phyloP scores from a whole-genome alignment of 2,797 vertebrate genomes.

The Chelon auratus region DNA sequence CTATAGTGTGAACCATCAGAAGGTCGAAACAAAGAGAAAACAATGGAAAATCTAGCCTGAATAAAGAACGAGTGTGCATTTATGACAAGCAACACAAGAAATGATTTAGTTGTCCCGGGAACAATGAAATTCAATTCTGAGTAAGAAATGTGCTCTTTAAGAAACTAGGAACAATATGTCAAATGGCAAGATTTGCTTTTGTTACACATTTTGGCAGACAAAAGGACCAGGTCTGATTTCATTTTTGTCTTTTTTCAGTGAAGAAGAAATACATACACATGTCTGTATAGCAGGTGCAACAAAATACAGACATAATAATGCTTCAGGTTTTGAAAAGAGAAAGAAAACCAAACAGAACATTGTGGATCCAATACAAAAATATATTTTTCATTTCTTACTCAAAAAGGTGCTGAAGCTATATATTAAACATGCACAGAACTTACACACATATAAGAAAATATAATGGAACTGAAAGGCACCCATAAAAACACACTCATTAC shows the following conservation, averaged over 20 bases:
- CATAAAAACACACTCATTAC: background rate
- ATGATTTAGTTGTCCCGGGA: conserved; percentile 7
- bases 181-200: conserved; percentile 20
- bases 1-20: background rate
- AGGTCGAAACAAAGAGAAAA: background rate
- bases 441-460: conserved; percentile 2
- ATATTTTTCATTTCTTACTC: conserved; percentile 3
- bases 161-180: conserved; percentile 26
- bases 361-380: conserved; percentile 1
- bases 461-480: background rate
- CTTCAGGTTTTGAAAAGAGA: background rate
- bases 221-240: conserved; percentile 4
- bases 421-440: conserved; percentile 1
- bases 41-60: background rate
- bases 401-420: background rate
- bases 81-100: conserved; percentile 11
- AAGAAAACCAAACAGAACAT: background rate
- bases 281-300: conserved; percentile 1
- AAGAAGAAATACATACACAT: conserved; percentile 4
- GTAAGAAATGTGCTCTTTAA: conserved; percentile 33
- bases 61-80: conserved; percentile 4
- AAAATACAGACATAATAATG: conserved; percentile 4
- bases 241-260: conserved; percentile 1
- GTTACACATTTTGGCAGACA: conserved; percentile 19
- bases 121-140: conserved; percentile 19